These are phyloP conservation scores for Eristalis pertinax DNA, from an alignment of 2,888 invertebrate genomes.

Conservation along the genomic window DNA sequence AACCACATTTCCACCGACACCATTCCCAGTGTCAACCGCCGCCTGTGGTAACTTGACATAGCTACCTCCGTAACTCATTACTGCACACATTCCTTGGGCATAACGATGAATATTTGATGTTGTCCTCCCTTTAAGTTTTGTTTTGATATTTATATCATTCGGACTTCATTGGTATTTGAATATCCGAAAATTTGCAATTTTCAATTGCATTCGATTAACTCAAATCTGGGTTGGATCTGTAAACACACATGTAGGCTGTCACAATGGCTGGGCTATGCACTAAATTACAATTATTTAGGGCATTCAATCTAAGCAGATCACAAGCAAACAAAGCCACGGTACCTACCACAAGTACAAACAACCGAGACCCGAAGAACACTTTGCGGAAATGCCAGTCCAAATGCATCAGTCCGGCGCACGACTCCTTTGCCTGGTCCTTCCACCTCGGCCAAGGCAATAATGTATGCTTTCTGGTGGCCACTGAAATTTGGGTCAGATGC, in stretches of 20 bases:
- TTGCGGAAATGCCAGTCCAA: conserved; percentile 49
- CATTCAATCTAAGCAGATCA: conserved; percentile 20
- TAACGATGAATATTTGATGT: no score
- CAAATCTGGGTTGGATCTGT: not conserved
- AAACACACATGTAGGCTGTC: not conserved
- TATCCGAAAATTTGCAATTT: not conserved
- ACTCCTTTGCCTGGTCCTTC: not conserved
- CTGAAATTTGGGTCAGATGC: conserved; percentile 49
- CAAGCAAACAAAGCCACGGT: conserved; percentile 31
- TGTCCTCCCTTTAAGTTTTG: no score
- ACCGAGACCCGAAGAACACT: conserved; percentile 36
- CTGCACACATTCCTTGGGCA: no score
- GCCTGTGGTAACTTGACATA: no score
- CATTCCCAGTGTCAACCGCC: no score
- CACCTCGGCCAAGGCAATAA: conserved; percentile 24
- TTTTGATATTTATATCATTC: not conserved
- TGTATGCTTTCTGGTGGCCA: conserved; percentile 31
- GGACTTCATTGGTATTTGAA: not conserved
- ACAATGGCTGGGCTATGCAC: not conserved
- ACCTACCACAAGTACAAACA: conserved; percentile 40
- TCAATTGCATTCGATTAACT: not conserved
- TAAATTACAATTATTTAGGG: not conserved
- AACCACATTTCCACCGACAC: no score
- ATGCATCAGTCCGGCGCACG: conserved; percentile 9
- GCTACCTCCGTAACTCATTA: no score